Conservation (phyloP, 2,113 vertebrate species). For the Rostratula benghalensis region DNA sequence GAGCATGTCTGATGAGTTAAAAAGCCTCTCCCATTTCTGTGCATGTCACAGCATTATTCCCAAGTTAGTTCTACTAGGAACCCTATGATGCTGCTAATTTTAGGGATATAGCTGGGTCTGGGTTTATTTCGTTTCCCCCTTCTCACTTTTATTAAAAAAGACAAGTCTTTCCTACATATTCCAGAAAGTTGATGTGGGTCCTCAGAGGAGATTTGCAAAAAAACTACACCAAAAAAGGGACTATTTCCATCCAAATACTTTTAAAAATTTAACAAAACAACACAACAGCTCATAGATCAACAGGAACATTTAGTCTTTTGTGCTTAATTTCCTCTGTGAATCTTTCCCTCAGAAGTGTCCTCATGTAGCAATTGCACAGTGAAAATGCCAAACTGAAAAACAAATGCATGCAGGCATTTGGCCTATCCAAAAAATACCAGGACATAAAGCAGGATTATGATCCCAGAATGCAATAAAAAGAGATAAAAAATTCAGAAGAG, state of each 20-base stretch:
- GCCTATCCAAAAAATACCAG: slow-evolving; percentile 23
- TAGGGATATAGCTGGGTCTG: neutral
- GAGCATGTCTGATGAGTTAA: neutral
- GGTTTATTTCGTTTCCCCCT: neutral
- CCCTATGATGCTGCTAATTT: neutral
- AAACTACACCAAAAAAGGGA: neutral
- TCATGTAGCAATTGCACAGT: neutral
- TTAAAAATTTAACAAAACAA: slow-evolving; percentile 56
- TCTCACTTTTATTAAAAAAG: slow-evolving; percentile 11
- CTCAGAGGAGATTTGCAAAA: slow-evolving; percentile 21
- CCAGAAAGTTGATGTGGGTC: slow-evolving; percentile 6
- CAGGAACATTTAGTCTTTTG: slow-evolving; percentile 18
- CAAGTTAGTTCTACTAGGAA: neutral
- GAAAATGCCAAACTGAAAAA: slow-evolving; percentile 35
- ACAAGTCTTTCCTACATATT: slow-evolving; percentile 5
- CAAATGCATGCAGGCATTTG: slow-evolving; percentile 39
- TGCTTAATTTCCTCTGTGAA: slow-evolving; percentile 56
- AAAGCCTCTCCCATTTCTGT: neutral
- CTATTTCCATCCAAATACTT: slow-evolving; percentile 25
- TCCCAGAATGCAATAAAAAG: slow-evolving; percentile 24
- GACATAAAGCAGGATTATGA: slow-evolving; percentile 63
- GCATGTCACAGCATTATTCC: neutral
- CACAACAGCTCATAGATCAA: slow-evolving; percentile 9
- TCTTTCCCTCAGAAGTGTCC: slow-evolving; percentile 38
- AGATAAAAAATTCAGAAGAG: slow-evolving; percentile 53